Evolutionary conservation across 2,797 vertebrate species (phyloP).

Genomic region (Scolopax bukidnonensis): DNA sequence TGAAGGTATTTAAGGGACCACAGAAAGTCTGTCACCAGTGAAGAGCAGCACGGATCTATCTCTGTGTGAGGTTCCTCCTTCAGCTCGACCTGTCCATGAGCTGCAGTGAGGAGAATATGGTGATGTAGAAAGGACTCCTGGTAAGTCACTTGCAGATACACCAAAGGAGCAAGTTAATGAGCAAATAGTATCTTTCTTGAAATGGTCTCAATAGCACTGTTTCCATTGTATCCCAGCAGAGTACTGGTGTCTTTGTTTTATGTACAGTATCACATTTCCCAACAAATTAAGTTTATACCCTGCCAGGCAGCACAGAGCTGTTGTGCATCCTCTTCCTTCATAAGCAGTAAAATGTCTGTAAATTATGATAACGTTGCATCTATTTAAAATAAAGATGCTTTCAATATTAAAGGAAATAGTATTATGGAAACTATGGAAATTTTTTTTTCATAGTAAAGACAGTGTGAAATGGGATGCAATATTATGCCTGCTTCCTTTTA

Average conservation of each 20-base stretch:
- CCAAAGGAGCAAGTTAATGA: not conserved
- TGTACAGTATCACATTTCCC: not conserved
- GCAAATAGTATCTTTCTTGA: not conserved
- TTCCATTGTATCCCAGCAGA: not conserved
- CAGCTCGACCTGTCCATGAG: fast-evolving
- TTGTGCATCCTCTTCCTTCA: not conserved
- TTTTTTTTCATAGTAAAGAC: not conserved
- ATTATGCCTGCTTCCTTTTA: not conserved
- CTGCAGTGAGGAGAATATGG: not conserved
- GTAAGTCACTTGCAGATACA: not conserved
- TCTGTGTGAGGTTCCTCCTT: not conserved
- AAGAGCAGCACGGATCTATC: not conserved
- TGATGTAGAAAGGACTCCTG: not conserved
- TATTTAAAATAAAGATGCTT: not conserved
- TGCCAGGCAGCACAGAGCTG: not conserved
- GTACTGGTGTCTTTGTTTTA: not conserved
- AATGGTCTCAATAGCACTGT: not conserved
- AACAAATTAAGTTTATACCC: not conserved
- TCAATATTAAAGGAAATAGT: not conserved
- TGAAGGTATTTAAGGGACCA: not conserved
- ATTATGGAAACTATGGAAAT: not conserved
- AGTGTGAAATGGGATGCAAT: not conserved
- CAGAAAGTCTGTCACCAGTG: not conserved
- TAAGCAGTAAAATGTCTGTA: not conserved
- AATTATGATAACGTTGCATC: not conserved